phyloP scores from a whole-genome alignment of 2,888 invertebrate species.

The Panopea generosa region DNA sequence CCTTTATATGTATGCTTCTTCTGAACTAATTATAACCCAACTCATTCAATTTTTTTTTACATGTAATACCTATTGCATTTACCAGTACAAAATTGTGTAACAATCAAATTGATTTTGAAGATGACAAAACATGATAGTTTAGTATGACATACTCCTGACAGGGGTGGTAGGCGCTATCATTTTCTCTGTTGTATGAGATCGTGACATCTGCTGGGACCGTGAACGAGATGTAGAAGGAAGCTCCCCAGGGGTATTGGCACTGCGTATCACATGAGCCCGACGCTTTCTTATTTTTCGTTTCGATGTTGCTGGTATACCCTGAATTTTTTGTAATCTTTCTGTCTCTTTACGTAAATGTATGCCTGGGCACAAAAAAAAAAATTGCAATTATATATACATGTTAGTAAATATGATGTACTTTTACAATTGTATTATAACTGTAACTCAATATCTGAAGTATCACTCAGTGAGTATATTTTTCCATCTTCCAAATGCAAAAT shows the following conservation, averaged over 20 bases:
- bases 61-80: no score
- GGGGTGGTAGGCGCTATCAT: constrained; percentile 69
- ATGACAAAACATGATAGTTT: no score
- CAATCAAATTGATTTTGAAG: no score
- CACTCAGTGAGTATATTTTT: no score
- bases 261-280: constrained; percentile 55
- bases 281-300: constrained; percentile 67
- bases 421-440: no score
- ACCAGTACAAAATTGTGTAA: no score
- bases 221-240: constrained; percentile 27
- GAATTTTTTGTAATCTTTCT: constrained; percentile 42
- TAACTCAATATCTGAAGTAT: no score
- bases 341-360: constrained; percentile 59
- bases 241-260: constrained; percentile 31
- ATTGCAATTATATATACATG: background rate
- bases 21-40: no score
- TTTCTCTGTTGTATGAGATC: constrained; percentile 46
- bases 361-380: constrained; percentile 23
- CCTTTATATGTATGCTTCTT: no score
- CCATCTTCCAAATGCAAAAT: no score
- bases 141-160: constrained; percentile 68
- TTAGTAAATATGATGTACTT: no score
- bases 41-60: no score
- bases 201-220: constrained; percentile 40
- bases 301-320: constrained; percentile 26